Conservation (phyloP, 2,888 invertebrate genomes). For the Caenorhabditis panamensis region DNA sequence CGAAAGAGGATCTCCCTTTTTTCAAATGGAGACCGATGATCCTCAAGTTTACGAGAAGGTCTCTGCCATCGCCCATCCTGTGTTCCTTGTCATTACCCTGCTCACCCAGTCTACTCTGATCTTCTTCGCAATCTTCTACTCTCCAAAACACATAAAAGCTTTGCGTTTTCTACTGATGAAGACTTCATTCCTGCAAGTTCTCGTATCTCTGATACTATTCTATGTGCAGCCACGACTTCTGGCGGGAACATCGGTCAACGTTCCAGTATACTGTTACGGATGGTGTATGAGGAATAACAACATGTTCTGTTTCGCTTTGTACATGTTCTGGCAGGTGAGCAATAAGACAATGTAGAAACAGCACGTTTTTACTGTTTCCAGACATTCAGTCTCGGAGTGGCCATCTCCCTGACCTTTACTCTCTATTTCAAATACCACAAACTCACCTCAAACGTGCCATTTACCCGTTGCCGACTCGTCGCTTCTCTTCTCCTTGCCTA, state of each 20-base stretch:
- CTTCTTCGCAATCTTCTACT: slow-evolving; percentile 8
- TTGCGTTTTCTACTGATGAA: slow-evolving; percentile 24
- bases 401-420: slow-evolving; percentile 18
- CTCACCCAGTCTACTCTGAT: slow-evolving; percentile 3
- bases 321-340: slow-evolving; percentile 34
- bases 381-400: slow-evolving; percentile 31
- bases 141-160: slow-evolving; percentile 3
- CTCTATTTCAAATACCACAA: slow-evolving; percentile 25
- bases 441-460: not conserved
- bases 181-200: slow-evolving; percentile 20
- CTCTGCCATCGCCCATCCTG: slow-evolving; percentile 12
- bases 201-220: not conserved
- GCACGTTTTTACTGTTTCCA: not conserved
- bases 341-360: not conserved
- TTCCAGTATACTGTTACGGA: slow-evolving; percentile 30
- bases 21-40: not conserved
- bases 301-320: slow-evolving; percentile 2
- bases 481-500: slow-evolving; percentile 8
- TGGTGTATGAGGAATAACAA: not conserved
- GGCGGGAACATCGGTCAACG: not conserved
- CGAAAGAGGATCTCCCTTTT: no score
- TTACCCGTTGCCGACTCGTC: not conserved
- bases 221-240: slow-evolving; percentile 35
- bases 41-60: slow-evolving; percentile 6
- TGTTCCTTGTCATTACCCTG: slow-evolving; percentile 7